A percentile compares a stretch with the other conserved stretches of the same genome.
Conservation (phyloP, 2,797 vertebrate species). For the Rhincodon typus region DNA sequence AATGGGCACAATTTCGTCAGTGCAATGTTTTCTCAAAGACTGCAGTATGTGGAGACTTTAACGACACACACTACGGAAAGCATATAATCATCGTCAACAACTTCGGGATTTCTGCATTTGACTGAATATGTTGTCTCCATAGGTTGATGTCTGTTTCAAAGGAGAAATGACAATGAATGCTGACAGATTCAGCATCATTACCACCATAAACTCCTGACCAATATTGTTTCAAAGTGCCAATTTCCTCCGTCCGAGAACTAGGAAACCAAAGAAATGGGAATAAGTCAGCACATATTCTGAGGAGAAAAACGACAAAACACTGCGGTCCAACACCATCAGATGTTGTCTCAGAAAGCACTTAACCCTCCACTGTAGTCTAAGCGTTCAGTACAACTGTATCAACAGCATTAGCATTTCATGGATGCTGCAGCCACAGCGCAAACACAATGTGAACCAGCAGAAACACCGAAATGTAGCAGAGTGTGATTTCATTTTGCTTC, state of each 20-base stretch:
- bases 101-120: background rate
- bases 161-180: background rate
- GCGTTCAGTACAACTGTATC: background rate
- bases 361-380: background rate
- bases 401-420: background rate
- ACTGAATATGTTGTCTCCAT: background rate
- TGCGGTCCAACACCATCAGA: background rate
- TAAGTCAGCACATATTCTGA: background rate
- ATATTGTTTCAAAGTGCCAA: background rate
- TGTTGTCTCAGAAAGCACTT: background rate
- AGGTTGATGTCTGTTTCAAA: background rate
- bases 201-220: background rate
- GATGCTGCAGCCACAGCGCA: background rate
- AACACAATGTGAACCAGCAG: background rate
- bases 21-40: background rate
- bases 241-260: background rate
- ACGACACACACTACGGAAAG: too few species aligned
- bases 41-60: too few species aligned
- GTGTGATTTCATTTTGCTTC: background rate
- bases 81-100: background rate
- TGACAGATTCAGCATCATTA: background rate
- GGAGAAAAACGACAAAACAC: background rate
- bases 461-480: background rate
- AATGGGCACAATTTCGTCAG: background rate
- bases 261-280: slow-evolving; percentile 2